Evolutionary conservation across 2,113 vertebrate species (phyloP).

Genomic region (Austrofundulus limnaeus): DNA sequence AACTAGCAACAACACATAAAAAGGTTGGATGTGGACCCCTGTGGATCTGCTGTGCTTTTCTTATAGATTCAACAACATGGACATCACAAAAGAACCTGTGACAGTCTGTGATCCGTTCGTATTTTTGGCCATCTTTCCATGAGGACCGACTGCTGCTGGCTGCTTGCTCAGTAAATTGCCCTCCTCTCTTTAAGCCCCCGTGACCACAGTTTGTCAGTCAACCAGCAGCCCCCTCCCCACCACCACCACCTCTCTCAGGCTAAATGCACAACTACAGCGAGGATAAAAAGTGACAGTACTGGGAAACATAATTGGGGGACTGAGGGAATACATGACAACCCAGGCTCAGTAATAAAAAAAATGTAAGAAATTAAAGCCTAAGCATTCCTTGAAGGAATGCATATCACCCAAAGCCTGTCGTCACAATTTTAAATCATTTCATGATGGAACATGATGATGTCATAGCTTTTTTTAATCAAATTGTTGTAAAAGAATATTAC

Average conservation of each 20-base stretch:
- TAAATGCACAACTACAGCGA: constrained; percentile 23
- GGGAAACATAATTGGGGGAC: constrained; percentile 40
- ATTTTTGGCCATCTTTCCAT: constrained; percentile 27
- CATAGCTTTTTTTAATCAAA: no score
- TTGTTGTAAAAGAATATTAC: no score
- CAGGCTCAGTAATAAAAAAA: constrained; percentile 27
- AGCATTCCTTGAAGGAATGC: no score
- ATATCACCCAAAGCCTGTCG: no score
- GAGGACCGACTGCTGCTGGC: constrained; percentile 31
- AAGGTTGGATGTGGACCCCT: constrained; percentile 11
- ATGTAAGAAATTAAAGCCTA: constrained; percentile 3
- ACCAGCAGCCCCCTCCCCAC: constrained; percentile 10
- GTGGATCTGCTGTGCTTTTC: constrained; percentile 3
- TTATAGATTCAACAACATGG: neutral
- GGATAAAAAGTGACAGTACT: constrained; percentile 54
- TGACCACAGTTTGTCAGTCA: constrained; percentile 52
- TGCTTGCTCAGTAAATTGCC: constrained; percentile 53
- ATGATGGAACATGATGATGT: no score
- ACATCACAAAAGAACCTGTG: constrained; percentile 17
- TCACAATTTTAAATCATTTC: no score
- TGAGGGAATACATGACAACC: constrained; percentile 18
- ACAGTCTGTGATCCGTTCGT: constrained; percentile 20
- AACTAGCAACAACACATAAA: neutral
- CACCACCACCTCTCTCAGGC: constrained; percentile 8
- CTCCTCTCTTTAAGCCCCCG: constrained; percentile 43